A percentile compares a stretch with the other conserved stretches of the same genome.
These are phyloP conservation scores for Agrochola macilenta DNA, from an alignment of 2,888 invertebrate species.

Conservation along the genomic window DNA sequence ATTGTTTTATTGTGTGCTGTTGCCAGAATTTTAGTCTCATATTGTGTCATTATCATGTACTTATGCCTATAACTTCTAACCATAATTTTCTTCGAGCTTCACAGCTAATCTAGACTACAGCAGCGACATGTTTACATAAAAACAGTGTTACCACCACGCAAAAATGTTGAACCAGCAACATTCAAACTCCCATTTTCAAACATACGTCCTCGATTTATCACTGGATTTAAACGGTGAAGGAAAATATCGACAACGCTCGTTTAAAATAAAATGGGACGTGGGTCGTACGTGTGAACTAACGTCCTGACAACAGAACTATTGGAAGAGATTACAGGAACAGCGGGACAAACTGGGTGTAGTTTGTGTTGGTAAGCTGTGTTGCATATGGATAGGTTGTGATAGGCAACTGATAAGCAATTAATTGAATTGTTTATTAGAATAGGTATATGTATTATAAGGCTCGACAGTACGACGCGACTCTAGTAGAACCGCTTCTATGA, in stretches of 20 bases:
- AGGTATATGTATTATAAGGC: too few relatives aligned
- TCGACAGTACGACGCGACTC: too few relatives aligned
- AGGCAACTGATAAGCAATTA: background rate
- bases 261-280: conserved; percentile 30
- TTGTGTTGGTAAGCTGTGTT: background rate
- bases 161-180: conserved; percentile 4
- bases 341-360: background rate
- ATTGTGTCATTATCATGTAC: too few relatives aligned
- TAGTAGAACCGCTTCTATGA: too few relatives aligned
- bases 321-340: conserved; percentile 19
- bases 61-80: too few relatives aligned
- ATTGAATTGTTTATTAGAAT: too few relatives aligned
- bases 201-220: conserved; percentile 32
- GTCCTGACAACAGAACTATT: conserved; percentile 24
- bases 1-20: too few relatives aligned
- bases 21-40: background rate
- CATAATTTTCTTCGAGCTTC: background rate
- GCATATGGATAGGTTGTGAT: background rate
- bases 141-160: background rate
- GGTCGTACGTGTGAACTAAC: conserved; percentile 2
- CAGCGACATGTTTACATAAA: background rate
- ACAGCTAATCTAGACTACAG: background rate
- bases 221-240: conserved; percentile 32
- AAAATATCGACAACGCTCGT: conserved; percentile 36
- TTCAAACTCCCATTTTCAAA: conserved; percentile 29